These are phyloP conservation scores for Germaria angustata DNA, from an alignment of 2,888 invertebrate species.

Conservation along the genomic window DNA sequence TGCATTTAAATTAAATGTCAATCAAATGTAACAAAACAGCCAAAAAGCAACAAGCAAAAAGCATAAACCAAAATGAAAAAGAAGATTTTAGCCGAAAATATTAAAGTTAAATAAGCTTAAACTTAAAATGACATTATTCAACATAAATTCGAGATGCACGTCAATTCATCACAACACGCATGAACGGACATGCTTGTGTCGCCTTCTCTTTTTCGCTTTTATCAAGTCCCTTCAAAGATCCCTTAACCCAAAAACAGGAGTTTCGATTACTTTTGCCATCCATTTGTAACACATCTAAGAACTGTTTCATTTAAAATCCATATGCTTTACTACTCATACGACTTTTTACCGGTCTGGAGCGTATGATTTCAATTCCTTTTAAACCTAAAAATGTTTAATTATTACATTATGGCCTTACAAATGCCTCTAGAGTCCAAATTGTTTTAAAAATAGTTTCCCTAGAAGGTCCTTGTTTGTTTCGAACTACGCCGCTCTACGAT, in stretches of 20 bases:
- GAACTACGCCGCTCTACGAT: no score
- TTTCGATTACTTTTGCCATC: neutral
- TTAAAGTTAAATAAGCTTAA: constrained; percentile 60
- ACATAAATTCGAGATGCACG: constrained; percentile 69
- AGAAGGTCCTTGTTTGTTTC: no score
- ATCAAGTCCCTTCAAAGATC: neutral
- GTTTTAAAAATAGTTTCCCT: no score
- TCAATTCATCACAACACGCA: constrained; percentile 69
- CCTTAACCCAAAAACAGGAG: neutral
- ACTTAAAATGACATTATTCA: constrained; percentile 69
- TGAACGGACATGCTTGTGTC: constrained; percentile 33
- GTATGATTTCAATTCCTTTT: no score
- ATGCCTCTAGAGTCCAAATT: no score
- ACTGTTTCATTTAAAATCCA: neutral
- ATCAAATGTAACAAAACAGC: constrained; percentile 65
- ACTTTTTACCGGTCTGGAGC: no score
- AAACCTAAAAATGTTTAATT: no score
- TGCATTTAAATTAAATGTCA: constrained; percentile 72
- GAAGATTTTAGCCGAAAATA: constrained; percentile 51
- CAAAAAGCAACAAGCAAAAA: neutral
- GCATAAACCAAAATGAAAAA: neutral
- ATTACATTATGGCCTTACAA: no score
- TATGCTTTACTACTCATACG: no score
- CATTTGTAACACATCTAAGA: neutral
- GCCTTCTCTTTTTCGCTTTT: neutral